These are phyloP conservation scores for Mamestra brassicae DNA, from an alignment of 2,888 invertebrate genomes.

Conservation along the genomic window DNA sequence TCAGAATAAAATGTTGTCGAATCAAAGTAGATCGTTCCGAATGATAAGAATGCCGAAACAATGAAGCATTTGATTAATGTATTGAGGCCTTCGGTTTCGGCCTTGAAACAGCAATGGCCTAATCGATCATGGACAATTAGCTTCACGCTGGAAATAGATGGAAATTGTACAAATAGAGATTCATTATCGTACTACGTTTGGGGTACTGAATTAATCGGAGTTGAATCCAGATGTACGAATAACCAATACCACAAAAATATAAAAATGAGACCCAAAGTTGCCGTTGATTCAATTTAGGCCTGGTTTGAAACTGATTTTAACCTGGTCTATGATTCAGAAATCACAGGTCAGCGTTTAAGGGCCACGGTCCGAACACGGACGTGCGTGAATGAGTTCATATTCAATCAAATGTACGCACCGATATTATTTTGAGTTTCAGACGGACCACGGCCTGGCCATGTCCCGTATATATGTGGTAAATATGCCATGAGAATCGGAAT, in stretches of 20 bases:
- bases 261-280: not conserved
- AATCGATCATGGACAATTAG: constrained; percentile 56
- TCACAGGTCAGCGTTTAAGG: too few species aligned
- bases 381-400: too few species aligned
- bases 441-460: too few species aligned
- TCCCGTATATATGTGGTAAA: not conserved
- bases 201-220: not conserved
- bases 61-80: constrained; percentile 48
- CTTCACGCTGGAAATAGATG: constrained; percentile 43
- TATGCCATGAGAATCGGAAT: not conserved
- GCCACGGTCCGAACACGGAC: too few species aligned
- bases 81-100: constrained; percentile 37
- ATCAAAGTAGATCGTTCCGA: constrained; percentile 13
- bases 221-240: not conserved
- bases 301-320: not conserved
- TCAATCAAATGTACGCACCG: too few species aligned
- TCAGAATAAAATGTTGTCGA: not conserved
- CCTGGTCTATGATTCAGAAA: not conserved
- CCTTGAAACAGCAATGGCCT: constrained; percentile 50
- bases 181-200: constrained; percentile 18
- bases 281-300: not conserved
- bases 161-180: constrained; percentile 31
- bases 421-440: too few species aligned
- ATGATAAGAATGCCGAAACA: constrained; percentile 38
- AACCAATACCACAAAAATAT: not conserved